Evolutionary conservation across 1,140 invertebrate species (phyloP).

Genomic region (Aphelenchoides besseyi): DNA sequence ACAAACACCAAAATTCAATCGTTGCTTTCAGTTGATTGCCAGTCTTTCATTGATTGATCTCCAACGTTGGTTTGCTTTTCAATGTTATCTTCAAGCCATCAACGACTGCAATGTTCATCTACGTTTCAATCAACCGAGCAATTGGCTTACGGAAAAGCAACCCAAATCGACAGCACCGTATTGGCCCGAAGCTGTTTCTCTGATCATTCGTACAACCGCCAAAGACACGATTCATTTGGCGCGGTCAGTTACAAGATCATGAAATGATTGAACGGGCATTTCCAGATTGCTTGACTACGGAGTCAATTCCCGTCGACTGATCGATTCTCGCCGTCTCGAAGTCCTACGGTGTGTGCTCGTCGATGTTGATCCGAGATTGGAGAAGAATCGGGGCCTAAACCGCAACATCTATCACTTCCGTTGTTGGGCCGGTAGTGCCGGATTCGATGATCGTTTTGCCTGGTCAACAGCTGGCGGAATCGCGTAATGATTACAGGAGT

Average conservation of each 20-base stretch:
- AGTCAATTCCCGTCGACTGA: constrained; percentile 49
- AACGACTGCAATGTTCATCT: constrained; percentile 52
- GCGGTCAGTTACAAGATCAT: constrained; percentile 24
- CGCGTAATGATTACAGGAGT: neutral
- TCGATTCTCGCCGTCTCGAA: constrained; percentile 45
- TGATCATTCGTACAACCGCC: constrained; percentile 54
- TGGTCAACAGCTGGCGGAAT: constrained; percentile 18
- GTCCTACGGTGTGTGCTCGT: constrained; percentile 38
- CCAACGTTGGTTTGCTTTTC: constrained; percentile 59
- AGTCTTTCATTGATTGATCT: constrained; percentile 53
- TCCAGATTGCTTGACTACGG: constrained; percentile 57
- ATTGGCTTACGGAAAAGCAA: neutral
- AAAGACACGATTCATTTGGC: constrained; percentile 54
- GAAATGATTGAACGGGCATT: constrained; percentile 1
- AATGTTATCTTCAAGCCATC: constrained; percentile 56
- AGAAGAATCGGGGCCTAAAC: constrained; percentile 34
- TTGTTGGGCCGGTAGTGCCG: constrained; percentile 57
- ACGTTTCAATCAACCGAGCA: constrained; percentile 16
- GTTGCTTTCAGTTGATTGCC: constrained; percentile 49
- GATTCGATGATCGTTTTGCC: constrained; percentile 58
- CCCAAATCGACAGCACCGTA: constrained; percentile 29
- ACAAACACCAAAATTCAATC: neutral
- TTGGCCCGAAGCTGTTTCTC: constrained; percentile 44
- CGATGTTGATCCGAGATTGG: constrained; percentile 25
- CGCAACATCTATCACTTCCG: constrained; percentile 57